Conservation (phyloP, 2,888 invertebrate species). For the Eupelmus urozonus region DNA sequence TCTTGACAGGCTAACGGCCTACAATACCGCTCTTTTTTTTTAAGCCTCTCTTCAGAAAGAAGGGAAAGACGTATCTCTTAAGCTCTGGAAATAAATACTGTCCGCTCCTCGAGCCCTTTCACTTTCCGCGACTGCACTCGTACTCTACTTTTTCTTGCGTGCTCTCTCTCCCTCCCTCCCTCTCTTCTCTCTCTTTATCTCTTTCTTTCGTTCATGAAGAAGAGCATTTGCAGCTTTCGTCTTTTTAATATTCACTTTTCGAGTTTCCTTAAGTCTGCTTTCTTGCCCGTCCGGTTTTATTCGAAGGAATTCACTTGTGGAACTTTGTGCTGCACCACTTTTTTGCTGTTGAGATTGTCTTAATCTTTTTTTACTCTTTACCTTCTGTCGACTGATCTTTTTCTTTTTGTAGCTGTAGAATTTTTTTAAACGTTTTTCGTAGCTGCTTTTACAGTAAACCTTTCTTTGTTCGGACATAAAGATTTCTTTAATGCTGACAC, state of each 20-base stretch:
- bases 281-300: background rate
- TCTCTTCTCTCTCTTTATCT: background rate
- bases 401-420: no score
- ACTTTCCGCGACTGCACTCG: background rate
- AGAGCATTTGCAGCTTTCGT: background rate
- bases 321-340: no score
- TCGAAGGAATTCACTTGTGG: no score
- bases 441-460: no score
- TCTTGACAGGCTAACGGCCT: slow-evolving; percentile 2
- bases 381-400: no score
- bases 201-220: background rate
- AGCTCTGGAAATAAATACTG: slow-evolving; percentile 27
- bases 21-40: slow-evolving; percentile 9
- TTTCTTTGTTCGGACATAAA: no score
- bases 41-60: slow-evolving; percentile 19
- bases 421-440: no score
- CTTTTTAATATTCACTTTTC: slow-evolving; percentile 33
- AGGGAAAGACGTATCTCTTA: background rate
- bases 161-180: background rate
- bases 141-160: background rate
- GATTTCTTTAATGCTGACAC: no score
- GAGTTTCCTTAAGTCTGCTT: slow-evolving; percentile 1
- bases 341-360: no score
- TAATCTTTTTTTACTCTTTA: no score
- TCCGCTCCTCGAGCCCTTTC: slow-evolving; percentile 8